These are phyloP conservation scores for Callipepla squamata DNA, from an alignment of 2,113 vertebrate species.

Conservation along the genomic window DNA sequence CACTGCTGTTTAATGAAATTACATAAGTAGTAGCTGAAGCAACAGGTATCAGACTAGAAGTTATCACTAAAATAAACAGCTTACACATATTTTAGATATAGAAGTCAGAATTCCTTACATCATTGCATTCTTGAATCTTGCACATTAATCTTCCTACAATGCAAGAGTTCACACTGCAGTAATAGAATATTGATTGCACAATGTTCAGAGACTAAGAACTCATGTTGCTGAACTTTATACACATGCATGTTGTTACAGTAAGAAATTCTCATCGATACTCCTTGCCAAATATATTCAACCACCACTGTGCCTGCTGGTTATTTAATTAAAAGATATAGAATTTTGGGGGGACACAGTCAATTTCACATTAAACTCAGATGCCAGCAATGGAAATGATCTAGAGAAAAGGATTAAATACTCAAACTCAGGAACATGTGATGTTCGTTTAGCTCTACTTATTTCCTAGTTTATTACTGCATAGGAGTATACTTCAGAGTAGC, in stretches of 20 bases:
- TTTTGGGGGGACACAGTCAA: conserved; percentile 44
- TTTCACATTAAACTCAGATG: conserved; percentile 54
- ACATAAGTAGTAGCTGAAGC: neutral
- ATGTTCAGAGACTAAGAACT: conserved; percentile 67
- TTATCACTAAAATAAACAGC: neutral
- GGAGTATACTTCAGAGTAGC: neutral
- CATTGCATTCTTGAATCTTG: conserved; percentile 43
- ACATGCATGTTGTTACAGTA: conserved; percentile 63
- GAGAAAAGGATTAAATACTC: neutral
- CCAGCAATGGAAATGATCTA: conserved; percentile 42
- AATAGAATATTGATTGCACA: conserved; percentile 78
- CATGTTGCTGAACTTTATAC: conserved; percentile 52
- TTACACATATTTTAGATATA: conserved; percentile 2
- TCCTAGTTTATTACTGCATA: conserved; percentile 42
- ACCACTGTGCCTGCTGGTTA: conserved; percentile 4
- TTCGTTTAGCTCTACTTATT: conserved; percentile 39
- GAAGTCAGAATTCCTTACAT: conserved; percentile 61
- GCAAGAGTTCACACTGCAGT: conserved; percentile 49
- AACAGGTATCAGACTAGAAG: neutral
- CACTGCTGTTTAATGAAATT: neutral
- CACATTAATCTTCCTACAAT: conserved; percentile 70
- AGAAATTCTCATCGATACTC: conserved; percentile 53
- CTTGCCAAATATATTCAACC: conserved; percentile 46
- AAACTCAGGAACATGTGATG: neutral
- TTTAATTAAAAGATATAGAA: conserved; percentile 68